phyloP scores from a whole-genome alignment of 92 coral and sea anemone species.

The Montipora capitata region DNA sequence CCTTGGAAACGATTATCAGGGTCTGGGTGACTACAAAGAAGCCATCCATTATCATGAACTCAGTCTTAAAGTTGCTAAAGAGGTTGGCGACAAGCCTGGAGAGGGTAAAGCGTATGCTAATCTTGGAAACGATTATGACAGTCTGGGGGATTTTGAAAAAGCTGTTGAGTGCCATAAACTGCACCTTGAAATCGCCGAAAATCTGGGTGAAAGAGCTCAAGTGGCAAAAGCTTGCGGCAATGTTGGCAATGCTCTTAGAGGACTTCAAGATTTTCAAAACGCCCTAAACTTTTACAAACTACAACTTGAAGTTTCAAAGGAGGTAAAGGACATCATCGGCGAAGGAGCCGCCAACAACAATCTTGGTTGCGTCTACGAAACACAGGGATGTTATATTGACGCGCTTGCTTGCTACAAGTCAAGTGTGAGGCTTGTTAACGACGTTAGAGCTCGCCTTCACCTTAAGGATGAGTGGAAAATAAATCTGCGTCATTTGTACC shows the following conservation, averaged over 20 bases:
- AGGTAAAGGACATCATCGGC: not conserved
- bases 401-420: not conserved
- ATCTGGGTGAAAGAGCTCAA: not conserved
- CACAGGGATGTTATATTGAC: not conserved
- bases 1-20: not conserved
- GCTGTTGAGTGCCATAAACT: not conserved
- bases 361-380: slow-evolving; percentile 9
- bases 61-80: not conserved
- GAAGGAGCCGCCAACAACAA: slow-evolving; percentile 5
- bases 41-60: slow-evolving; percentile 12
- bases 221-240: not conserved
- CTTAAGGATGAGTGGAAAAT: slow-evolving; percentile 16
- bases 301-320: not conserved
- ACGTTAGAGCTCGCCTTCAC: not conserved
- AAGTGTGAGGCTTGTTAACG: not conserved
- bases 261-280: not conserved
- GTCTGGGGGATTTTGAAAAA: slow-evolving; percentile 4
- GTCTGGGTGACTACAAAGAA: not conserved
- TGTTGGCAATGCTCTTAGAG: slow-evolving; percentile 2
- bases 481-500: not conserved
- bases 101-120: slow-evolving; percentile 1
- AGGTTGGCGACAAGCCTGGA: not conserved
- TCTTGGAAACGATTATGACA: slow-evolving; percentile 1
- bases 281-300: not conserved
- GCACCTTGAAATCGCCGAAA: not conserved